Percentiles rank a stretch among this genome's conserved stretches.
phyloP scores from a whole-genome alignment of 2,113 vertebrate genomes.

The Xiphias gladius region DNA sequence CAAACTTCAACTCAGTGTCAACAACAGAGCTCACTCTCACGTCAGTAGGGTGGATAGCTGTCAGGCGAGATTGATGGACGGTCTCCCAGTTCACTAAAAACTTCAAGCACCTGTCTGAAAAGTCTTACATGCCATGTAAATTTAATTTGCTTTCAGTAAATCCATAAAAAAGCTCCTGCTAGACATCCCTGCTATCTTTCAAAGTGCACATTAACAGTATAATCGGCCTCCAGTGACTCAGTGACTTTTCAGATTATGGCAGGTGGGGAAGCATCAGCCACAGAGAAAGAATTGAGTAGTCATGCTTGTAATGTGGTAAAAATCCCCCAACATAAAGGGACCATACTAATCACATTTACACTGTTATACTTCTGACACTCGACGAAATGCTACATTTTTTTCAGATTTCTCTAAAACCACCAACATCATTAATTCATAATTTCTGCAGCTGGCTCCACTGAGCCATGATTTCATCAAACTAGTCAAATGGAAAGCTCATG shows the following conservation, averaged over 20 bases:
- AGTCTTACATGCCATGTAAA: slow-evolving; percentile 27
- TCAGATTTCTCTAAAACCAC: background rate
- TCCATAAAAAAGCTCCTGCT: slow-evolving; percentile 13
- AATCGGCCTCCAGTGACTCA: slow-evolving; percentile 47
- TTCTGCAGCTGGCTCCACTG: slow-evolving; percentile 14
- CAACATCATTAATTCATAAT: slow-evolving; percentile 41
- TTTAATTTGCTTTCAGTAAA: slow-evolving; percentile 38
- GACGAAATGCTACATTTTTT: background rate
- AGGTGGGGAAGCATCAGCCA: slow-evolving; percentile 8
- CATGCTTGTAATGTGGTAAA: slow-evolving; percentile 33
- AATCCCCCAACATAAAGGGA: slow-evolving; percentile 27
- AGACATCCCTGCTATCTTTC: slow-evolving; percentile 25
- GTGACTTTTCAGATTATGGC: slow-evolving; percentile 44
- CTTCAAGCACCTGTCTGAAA: slow-evolving; percentile 19
- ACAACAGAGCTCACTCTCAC: slow-evolving; percentile 14
- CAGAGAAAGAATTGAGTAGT: slow-evolving; percentile 22
- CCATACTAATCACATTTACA: slow-evolving; percentile 44
- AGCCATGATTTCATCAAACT: slow-evolving; percentile 29
- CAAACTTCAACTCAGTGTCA: background rate
- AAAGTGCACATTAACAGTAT: slow-evolving; percentile 32
- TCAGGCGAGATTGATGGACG: slow-evolving; percentile 33
- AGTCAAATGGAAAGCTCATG: slow-evolving; percentile 38
- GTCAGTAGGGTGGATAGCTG: background rate
- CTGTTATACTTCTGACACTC: background rate
- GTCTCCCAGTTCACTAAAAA: slow-evolving; percentile 31